Evolutionary conservation across 2,113 vertebrate species (phyloP).

Genomic region (Mastomys coucha): DNA sequence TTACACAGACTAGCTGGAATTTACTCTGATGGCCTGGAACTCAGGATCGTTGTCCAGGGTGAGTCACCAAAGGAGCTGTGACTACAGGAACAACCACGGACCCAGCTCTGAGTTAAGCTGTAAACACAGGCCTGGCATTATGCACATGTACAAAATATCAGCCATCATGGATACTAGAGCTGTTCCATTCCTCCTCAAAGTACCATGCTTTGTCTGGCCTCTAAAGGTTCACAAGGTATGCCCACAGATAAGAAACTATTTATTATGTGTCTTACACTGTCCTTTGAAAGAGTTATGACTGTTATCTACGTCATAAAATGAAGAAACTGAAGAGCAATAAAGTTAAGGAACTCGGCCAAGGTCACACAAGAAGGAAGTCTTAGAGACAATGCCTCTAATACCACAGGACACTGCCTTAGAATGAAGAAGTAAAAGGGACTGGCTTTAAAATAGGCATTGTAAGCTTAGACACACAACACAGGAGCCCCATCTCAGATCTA

Average conservation of each 20-base stretch:
- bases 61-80: not conserved
- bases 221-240: not conserved
- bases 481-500: not conserved
- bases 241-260: not conserved
- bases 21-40: too few species aligned
- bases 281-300: not conserved
- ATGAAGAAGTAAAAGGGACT: rapidly evolving
- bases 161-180: rapidly evolving
- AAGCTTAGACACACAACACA: not conserved
- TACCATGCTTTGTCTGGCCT: not conserved
- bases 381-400: not conserved
- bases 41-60: not conserved
- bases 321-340: not conserved
- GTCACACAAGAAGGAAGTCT: not conserved
- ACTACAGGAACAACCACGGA: not conserved
- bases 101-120: not conserved
- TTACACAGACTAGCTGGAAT: not conserved
- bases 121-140: not conserved
- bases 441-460: too few species aligned
- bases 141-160: not conserved
- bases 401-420: not conserved
- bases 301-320: not conserved
- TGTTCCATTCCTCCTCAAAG: not conserved
- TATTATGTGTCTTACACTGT: not conserved
- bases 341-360: not conserved